Evolutionary conservation across 37 sponge, comb jelly and placozoan genomes (phyloP), one percentile per base, ranked within the genome.

Genomic region (Beroe ovata): DNA sequence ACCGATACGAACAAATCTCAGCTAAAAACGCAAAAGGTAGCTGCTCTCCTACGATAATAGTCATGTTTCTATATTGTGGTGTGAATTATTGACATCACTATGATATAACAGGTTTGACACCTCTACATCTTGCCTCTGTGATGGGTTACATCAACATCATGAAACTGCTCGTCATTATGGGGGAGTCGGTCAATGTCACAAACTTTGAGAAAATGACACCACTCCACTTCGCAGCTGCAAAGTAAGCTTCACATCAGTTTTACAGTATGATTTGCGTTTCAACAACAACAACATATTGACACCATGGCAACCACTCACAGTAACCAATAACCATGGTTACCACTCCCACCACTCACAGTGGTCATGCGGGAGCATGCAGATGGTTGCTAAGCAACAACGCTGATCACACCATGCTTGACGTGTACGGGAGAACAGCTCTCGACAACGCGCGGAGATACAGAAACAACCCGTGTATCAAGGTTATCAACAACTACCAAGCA

Each of bases 341-440:
- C n/a, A n/a, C n/a, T n/a, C n/a, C n/a, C n/a, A n/a, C n/a, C n/a
- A 19, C 8, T 11, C 84, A n/a, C 54, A 77, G 84, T 4, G 54
- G 54, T 22, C 26, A 77, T 54, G 84, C 26, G 4, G 41, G 38
- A n/a, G 84, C 84, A 3, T 77, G 84, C 47, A 37, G 84, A 39
- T 77, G 84, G 84, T 77, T 77, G 47, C 84, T 77, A 37, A 77
- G 84, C 28, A 77, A 77, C 84, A 77, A 77, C 28, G 84, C 84
- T 36, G 84, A 77, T 25, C 35, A 6, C 8, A n/a, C 84, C 1
- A 29, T 77, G 0, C 4, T 22, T 11, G 84, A 77, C 54, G 54
- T 21, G 28, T 42, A 77, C 28, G 84, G 84, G 1, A 8, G 84
- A 25, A 77, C 28, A 20, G 54, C 84, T 4, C 23, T 77, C 11